Conservation (phyloP, 2,888 invertebrate species). For the Cephus sareptanus region DNA sequence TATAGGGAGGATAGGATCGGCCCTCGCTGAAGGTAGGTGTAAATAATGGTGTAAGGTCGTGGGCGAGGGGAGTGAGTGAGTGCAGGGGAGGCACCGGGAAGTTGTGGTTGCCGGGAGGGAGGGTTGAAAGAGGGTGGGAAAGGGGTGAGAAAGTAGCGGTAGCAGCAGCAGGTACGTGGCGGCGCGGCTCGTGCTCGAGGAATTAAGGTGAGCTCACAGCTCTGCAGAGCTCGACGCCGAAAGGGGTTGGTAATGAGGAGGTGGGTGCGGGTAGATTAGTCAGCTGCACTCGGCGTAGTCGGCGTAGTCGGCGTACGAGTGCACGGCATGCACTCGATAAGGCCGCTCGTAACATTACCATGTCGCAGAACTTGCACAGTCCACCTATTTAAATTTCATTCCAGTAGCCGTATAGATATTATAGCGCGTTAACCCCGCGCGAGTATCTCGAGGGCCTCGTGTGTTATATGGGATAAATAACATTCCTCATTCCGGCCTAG, state of each 20-base stretch:
- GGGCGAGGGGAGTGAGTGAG: conserved; percentile 4
- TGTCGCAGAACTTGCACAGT: conserved; percentile 12
- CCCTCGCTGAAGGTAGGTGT: conserved; percentile 31
- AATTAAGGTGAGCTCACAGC: not conserved
- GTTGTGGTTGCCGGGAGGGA: not conserved
- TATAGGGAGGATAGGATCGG: conserved; percentile 43
- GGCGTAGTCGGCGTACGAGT: conserved; percentile 21
- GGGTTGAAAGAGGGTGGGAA: not conserved
- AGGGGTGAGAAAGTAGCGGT: not conserved
- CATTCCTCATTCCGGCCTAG: not conserved
- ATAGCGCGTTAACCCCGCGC: conserved; percentile 12
- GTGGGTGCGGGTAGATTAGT: conserved; percentile 43
- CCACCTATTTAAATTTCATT: conserved; percentile 49
- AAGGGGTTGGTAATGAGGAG: conserved; percentile 1
- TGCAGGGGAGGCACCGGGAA: not conserved
- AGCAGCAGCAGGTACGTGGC: not conserved
- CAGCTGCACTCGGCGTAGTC: conserved; percentile 34
- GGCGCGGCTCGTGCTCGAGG: not conserved
- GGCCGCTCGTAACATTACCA: conserved; percentile 14
- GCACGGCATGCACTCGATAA: conserved; percentile 30
- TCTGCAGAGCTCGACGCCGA: too few relatives aligned
- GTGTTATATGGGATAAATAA: not conserved
- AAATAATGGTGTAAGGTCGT: conserved; percentile 47
- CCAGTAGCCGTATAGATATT: not conserved
- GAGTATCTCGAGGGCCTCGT: conserved; percentile 33